A percentile compares a stretch with the other conserved stretches of the same genome.
Evolutionary conservation across 2,888 invertebrate species (phyloP).

Genomic region (Agrotis clavis): DNA sequence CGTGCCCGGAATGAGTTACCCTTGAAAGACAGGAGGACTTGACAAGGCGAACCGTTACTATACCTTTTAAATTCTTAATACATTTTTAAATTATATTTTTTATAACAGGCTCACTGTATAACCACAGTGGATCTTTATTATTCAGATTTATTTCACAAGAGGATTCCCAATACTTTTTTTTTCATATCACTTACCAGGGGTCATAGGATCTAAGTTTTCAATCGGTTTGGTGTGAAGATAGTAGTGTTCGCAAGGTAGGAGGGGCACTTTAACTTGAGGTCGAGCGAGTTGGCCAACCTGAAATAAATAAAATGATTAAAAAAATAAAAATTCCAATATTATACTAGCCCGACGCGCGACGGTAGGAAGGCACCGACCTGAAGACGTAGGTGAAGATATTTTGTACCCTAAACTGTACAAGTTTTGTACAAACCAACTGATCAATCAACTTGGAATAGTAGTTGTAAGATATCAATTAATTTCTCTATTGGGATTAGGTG

Average conservation of each 20-base stretch:
- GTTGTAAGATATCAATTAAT: not conserved
- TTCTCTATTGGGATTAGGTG: not conserved
- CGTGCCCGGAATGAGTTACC: too few species aligned
- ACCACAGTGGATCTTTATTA: too few species aligned
- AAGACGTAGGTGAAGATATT: not conserved
- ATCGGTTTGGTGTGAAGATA: slow-evolving; percentile 97
- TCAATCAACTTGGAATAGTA: not conserved
- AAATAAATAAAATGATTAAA: slow-evolving; percentile 8
- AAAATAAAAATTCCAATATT: too few species aligned
- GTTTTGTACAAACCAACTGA: too few species aligned
- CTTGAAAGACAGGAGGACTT: too few species aligned
- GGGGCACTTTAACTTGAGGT: slow-evolving; percentile 96
- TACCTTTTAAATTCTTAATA: too few species aligned
- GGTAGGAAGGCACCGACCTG: slow-evolving; percentile 3
- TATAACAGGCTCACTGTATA: too few species aligned
- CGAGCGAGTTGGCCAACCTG: slow-evolving; percentile 95
- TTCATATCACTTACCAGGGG: slow-evolving; percentile 92
- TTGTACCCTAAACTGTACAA: not conserved
- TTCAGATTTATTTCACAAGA: too few species aligned
- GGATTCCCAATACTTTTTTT: too few species aligned
- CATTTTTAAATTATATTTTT: too few species aligned
- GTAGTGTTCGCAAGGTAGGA: slow-evolving; percentile 98
- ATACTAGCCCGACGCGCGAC: too few species aligned
- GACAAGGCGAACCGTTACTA: too few species aligned
- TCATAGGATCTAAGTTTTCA: slow-evolving; percentile 94